Percentiles rank a stretch among this genome's conserved stretches.
These are phyloP conservation scores for Ptychobarbus kaznakovi DNA, from an alignment of 2,797 vertebrate genomes.

Conservation along the genomic window DNA sequence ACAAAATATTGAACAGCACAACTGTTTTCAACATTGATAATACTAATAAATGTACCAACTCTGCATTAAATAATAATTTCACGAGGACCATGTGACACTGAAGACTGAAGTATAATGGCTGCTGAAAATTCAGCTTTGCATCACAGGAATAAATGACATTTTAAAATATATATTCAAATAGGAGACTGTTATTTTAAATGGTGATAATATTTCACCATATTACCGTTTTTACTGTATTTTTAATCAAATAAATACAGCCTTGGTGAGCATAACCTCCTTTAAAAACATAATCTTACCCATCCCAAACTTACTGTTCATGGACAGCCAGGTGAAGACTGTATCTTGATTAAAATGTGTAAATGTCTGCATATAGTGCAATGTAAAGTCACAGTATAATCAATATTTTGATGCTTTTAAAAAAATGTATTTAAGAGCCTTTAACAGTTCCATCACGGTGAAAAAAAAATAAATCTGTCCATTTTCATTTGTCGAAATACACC, in stretches of 20 bases:
- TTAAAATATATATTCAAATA: too few relatives aligned
- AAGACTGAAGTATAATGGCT: neutral
- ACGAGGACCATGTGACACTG: neutral
- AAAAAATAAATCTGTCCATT: neutral
- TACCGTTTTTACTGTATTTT: neutral
- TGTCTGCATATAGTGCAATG: neutral
- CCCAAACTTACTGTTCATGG: neutral
- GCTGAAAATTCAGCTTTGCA: neutral
- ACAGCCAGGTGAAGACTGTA: neutral
- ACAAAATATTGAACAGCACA: neutral
- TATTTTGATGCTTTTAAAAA: neutral
- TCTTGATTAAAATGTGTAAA: neutral
- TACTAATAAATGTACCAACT: neutral
- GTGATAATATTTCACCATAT: neutral
- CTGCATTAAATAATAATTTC: neutral
- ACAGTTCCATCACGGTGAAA: neutral
- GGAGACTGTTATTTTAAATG: too few relatives aligned
- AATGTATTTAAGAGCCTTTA: neutral
- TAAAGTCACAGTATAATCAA: neutral
- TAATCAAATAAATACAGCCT: neutral
- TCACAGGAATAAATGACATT: neutral
- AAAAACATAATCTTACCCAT: neutral
- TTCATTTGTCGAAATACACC: slow-evolving; percentile 1
- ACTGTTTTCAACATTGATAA: neutral
- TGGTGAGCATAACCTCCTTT: neutral